Conservation (phyloP, 2,888 invertebrate species). For the Ephialtes manifestator region DNA sequence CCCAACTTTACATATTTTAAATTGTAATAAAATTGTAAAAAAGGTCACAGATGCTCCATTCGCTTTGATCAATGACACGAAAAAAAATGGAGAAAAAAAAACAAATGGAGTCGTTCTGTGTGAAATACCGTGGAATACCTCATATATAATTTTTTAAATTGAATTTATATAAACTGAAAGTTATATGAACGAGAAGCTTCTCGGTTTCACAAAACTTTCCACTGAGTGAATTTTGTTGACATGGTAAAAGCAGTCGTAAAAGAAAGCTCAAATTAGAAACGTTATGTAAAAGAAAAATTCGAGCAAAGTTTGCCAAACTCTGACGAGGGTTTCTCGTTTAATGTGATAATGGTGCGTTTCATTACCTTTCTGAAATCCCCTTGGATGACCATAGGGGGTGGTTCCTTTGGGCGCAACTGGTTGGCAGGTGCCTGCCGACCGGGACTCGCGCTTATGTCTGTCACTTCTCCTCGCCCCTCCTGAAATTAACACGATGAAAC, state of each 20-base stretch:
- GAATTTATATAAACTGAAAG: background rate
- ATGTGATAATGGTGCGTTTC: conserved; percentile 14
- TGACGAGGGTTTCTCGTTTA: conserved; percentile 47
- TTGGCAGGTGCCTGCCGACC: conserved; percentile 91
- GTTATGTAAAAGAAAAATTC: conserved; percentile 11
- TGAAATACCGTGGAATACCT: no score
- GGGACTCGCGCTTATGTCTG: conserved; percentile 96
- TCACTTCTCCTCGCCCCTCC: conserved; percentile 97
- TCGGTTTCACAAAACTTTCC: background rate
- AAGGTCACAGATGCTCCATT: no score
- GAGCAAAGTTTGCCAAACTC: conserved; percentile 14
- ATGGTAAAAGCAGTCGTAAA: background rate
- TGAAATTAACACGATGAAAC: conserved; percentile 83
- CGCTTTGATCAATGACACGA: no score
- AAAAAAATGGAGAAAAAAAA: no score
- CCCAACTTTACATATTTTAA: no score
- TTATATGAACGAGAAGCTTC: background rate
- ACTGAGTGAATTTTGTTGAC: background rate
- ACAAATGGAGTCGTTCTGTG: no score
- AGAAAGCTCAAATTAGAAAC: background rate
- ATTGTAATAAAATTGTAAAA: no score
- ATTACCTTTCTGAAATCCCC: conserved; percentile 96
- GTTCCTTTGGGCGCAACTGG: conserved; percentile 88
- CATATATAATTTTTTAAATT: no score
- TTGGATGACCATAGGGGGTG: conserved; percentile 94